phyloP scores from a whole-genome alignment of 2,113 vertebrate species.

The Chaetura pelagica region DNA sequence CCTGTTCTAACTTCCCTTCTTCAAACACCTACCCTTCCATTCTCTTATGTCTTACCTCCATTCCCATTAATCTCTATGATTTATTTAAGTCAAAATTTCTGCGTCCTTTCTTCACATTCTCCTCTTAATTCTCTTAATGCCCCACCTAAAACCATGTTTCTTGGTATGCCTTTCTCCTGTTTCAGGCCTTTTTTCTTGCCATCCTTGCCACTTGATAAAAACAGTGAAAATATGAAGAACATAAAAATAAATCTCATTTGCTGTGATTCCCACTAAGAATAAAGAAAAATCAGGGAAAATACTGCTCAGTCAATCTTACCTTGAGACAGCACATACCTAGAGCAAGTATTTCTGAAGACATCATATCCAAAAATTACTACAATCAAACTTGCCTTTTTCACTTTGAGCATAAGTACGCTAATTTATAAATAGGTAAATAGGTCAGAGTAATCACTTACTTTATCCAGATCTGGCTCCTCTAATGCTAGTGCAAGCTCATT shows the following conservation, averaged over 20 bases:
- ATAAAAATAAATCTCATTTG: neutral
- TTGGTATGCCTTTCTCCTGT: neutral
- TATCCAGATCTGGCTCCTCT: slow-evolving; percentile 95
- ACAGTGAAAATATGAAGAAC: neutral
- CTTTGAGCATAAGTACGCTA: neutral
- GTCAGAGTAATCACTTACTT: slow-evolving; percentile 73
- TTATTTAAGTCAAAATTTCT: neutral
- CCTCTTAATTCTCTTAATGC: neutral
- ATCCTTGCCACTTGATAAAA: neutral
- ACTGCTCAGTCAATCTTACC: neutral
- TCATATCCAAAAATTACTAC: neutral
- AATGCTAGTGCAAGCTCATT: slow-evolving; percentile 93
- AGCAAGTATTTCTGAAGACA: neutral
- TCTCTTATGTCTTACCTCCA: neutral
- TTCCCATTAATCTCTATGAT: neutral
- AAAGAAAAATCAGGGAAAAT: neutral
- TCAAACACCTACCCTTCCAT: neutral
- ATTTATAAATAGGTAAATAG: neutral
- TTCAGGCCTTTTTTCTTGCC: neutral
- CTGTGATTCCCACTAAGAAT: neutral
- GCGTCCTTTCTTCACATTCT: neutral
- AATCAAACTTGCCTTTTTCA: neutral
- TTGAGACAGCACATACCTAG: neutral
- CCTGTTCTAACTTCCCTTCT: neutral
- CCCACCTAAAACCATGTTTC: neutral